Evolutionary conservation across 2,113 vertebrate species (phyloP).

Genomic region (Bucco capensis): DNA sequence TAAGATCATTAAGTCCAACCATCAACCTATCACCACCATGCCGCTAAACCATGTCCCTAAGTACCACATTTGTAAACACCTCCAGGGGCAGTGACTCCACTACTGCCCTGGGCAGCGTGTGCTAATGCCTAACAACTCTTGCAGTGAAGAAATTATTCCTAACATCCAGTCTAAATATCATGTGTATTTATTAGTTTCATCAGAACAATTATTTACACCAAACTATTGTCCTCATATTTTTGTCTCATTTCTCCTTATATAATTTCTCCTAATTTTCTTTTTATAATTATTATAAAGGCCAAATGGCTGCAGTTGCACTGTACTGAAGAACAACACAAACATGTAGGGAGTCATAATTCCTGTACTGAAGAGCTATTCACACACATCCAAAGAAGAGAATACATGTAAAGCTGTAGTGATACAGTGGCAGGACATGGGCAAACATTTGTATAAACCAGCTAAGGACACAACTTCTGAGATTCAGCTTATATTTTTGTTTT

Average conservation of each 20-base stretch:
- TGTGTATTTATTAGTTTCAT: neutral
- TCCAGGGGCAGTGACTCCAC: too few relatives aligned
- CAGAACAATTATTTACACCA: fast-evolving
- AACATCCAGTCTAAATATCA: too few relatives aligned
- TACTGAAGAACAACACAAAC: neutral
- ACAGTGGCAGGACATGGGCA: neutral
- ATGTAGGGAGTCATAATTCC: neutral
- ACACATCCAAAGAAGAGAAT: neutral
- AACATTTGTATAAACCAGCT: neutral
- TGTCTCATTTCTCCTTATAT: neutral
- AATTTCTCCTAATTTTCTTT: neutral
- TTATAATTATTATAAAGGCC: neutral
- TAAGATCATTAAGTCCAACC: too few relatives aligned
- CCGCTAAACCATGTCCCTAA: too few relatives aligned
- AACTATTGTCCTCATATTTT: neutral
- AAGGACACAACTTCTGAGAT: neutral
- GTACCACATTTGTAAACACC: too few relatives aligned
- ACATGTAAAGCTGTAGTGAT: fast-evolving
- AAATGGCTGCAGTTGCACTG: neutral
- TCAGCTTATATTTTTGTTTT: neutral
- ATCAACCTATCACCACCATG: too few relatives aligned
- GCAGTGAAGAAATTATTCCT: too few relatives aligned
- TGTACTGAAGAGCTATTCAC: neutral
- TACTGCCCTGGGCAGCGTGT: too few relatives aligned
- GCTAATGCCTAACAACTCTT: too few relatives aligned